Evolutionary conservation across 2,113 vertebrate genomes (phyloP).

Genomic region (Garra rufa): DNA sequence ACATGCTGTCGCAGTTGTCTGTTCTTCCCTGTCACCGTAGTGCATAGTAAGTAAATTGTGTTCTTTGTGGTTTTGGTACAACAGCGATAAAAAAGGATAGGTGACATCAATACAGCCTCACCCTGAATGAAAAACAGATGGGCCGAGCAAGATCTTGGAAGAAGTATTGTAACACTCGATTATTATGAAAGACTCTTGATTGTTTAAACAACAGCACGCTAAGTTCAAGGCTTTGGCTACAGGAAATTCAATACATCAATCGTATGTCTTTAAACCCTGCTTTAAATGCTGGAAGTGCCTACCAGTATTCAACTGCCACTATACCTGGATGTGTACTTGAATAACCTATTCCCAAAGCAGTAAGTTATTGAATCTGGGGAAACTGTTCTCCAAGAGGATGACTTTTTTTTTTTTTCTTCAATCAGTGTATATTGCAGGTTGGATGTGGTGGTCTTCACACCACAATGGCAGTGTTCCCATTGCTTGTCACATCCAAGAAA

Average conservation of each 20-base stretch:
- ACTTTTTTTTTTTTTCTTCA: too few species aligned
- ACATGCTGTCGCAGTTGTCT: not conserved
- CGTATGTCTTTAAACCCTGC: not conserved
- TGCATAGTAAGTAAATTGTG: slow-evolving; percentile 19
- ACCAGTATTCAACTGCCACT: not conserved
- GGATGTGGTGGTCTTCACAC: slow-evolving; percentile 7
- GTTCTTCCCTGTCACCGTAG: not conserved
- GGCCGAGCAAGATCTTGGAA: slow-evolving; percentile 27
- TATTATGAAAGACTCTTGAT: not conserved
- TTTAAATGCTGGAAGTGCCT: not conserved
- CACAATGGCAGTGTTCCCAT: slow-evolving; percentile 34
- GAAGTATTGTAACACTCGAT: not conserved
- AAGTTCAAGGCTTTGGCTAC: not conserved
- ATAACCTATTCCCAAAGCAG: not conserved
- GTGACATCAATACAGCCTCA: slow-evolving; percentile 15
- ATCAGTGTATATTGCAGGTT: slow-evolving; percentile 32
- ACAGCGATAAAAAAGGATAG: not conserved
- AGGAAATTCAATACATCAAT: not conserved
- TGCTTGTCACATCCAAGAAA: slow-evolving; percentile 26
- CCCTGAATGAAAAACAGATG: slow-evolving; percentile 37
- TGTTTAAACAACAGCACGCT: not conserved
- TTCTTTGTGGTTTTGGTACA: not conserved
- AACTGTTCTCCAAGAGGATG: not conserved
- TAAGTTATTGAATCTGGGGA: not conserved
- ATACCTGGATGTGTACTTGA: not conserved